Base-by-base conservation (phyloP, 2,888 invertebrate genomes). In the Epiblema foenella region DNA sequence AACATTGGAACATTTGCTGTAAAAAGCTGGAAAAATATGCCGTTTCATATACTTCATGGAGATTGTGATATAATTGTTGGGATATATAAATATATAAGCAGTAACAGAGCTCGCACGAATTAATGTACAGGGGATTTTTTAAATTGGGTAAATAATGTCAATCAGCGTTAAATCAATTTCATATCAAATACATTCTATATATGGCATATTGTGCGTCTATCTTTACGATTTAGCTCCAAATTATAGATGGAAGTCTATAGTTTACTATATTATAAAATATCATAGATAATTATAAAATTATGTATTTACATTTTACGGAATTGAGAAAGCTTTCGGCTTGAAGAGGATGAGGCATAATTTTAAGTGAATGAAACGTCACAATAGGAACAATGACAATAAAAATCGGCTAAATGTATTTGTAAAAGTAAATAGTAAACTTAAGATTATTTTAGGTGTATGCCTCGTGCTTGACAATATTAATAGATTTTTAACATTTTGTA, bases 131-230 rank as follows among this genome's bases (percentile, higher is more conserved):
- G 81, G 83, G 81, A n/a, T 83, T 83, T 80, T 79, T 79, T 67
- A 58, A 77, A 79, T 83, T 88, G 86, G 87, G 86, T 89, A 89
- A 89, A 86, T 87, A 85, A 90, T 87, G 91, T 92, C 91, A 91
- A 91, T 92, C 87, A 85, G 85, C 81, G 83, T 86, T 81, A 90
- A 91, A 93, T 91, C 91, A 89, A 91, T 91, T 91, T 90, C 92
- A 93, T 93, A 93, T 92, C 92, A 91, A 80, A 59, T 69, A 58
- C 69, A 65, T 70, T 70, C 54, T 70, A 82, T 83, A 85, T 79
- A 82, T 81, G 78, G 82, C 83, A 80, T 82, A 67, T 82, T 81
- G 83, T 81, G 81, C 83, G 82, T 77, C 80, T 81, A 82, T 82
- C 82, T 85, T 85, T 81, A 82, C 78, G 76, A 75, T 75, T 74